phyloP scores from a whole-genome alignment of 2,797 vertebrate genomes.

The Xyrichtys novacula region DNA sequence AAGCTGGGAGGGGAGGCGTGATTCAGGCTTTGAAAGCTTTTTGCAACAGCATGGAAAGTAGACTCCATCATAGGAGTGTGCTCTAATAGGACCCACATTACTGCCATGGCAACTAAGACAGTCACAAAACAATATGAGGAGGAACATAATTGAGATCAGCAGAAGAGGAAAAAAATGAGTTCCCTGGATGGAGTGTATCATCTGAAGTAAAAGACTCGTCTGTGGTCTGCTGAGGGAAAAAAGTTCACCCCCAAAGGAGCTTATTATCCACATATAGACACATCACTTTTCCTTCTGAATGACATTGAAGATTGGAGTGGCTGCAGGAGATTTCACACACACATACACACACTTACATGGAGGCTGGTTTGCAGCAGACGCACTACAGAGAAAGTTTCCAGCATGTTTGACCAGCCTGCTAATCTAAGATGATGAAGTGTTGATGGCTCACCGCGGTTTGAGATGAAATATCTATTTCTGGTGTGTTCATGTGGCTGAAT shows the following conservation, averaged over 20 bases:
- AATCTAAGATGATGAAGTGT: conserved; percentile 79
- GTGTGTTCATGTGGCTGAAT: conserved; percentile 14
- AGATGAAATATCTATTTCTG: conserved; percentile 14
- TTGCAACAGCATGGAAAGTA: conserved; percentile 66
- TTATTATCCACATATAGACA: conserved; percentile 83
- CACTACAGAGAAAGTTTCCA: conserved; percentile 53
- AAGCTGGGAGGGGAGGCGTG: too few species aligned
- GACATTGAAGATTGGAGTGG: conserved; percentile 53
- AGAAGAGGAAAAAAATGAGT: conserved; percentile 25
- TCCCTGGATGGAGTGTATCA: conserved; percentile 69
- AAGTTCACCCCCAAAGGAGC: conserved; percentile 75
- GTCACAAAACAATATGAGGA: conserved; percentile 70
- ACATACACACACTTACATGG: conserved; percentile 4
- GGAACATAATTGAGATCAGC: conserved; percentile 71
- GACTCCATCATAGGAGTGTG: conserved; percentile 48
- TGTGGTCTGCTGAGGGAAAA: conserved; percentile 71
- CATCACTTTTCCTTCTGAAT: conserved; percentile 72
- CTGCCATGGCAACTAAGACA: conserved; percentile 77
- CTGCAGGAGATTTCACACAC: conserved; percentile 38
- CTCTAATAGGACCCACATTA: conserved; percentile 78
- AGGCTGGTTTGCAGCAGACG: conserved; percentile 52
- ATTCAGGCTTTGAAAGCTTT: conserved; percentile 64
- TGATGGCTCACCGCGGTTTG: conserved; percentile 44
- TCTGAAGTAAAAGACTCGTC: conserved; percentile 76
- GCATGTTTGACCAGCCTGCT: conserved; percentile 65